Evolutionary conservation across 1,140 invertebrate genomes (phyloP).

Genomic region (Hermetia illucens): DNA sequence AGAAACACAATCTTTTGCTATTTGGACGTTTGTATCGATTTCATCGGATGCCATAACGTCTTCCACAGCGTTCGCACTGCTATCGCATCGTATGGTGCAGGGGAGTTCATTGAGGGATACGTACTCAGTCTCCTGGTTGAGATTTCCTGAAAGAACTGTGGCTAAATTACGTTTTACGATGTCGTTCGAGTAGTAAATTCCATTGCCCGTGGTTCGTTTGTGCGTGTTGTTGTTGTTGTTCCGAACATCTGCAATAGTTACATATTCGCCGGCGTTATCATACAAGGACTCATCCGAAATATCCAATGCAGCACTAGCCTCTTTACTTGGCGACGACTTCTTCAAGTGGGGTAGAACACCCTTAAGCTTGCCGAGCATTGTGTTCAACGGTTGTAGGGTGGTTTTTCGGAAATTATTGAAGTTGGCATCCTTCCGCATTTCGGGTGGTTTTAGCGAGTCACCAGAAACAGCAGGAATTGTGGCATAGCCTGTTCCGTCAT

Average conservation of each 20-base stretch:
- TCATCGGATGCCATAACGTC: too few species aligned
- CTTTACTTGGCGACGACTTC: conserved; percentile 35
- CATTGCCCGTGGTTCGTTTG: conserved; percentile 15
- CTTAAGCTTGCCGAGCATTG: conserved; percentile 46
- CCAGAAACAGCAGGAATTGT: not conserved
- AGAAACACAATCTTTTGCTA: too few species aligned
- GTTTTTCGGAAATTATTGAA: conserved; percentile 23
- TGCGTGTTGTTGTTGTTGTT: conserved; percentile 43
- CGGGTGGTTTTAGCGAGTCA: too few species aligned
- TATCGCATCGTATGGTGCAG: conserved; percentile 36
- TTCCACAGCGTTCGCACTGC: too few species aligned
- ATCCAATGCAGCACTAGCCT: conserved; percentile 8
- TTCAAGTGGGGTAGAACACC: conserved; percentile 39
- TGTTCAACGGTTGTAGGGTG: conserved; percentile 39
- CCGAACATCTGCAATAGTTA: conserved; percentile 66
- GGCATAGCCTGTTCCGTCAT: not conserved
- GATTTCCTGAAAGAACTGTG: conserved; percentile 37
- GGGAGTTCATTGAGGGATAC: conserved; percentile 68
- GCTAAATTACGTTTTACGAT: conserved; percentile 39
- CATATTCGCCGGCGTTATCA: conserved; percentile 60
- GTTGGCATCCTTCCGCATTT: too few species aligned
- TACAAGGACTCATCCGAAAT: conserved; percentile 29
- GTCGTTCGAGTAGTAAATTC: conserved; percentile 39
- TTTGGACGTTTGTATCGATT: too few species aligned
- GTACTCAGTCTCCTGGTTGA: conserved; percentile 50